phyloP scores from a whole-genome alignment of 2,113 vertebrate species.

The Lucifuga dentata region DNA sequence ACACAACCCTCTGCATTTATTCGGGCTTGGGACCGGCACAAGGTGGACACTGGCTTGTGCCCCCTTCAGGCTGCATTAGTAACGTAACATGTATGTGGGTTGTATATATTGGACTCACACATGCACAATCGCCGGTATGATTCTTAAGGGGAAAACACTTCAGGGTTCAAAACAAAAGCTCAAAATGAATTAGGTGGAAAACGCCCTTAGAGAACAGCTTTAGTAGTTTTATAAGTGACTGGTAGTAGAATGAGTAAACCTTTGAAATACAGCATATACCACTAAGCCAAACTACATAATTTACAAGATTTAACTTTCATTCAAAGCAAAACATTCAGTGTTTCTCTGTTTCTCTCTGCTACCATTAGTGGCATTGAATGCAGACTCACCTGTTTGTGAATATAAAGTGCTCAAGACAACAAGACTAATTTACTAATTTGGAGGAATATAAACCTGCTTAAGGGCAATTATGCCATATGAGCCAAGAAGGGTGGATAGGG shows the following conservation, averaged over 20 bases:
- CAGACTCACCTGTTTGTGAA: conserved; percentile 10
- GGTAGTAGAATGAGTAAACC: conserved; percentile 18
- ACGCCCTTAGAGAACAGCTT: too few relatives aligned
- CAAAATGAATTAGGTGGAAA: too few relatives aligned
- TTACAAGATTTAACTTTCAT: conserved; percentile 28
- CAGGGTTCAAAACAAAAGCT: too few relatives aligned
- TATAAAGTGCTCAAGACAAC: conserved; percentile 4
- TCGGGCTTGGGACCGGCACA: too few relatives aligned
- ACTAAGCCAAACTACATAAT: conserved; percentile 16
- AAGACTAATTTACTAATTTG: not conserved
- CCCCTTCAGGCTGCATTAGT: too few relatives aligned
- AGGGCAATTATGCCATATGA: not conserved
- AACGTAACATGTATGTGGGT: too few relatives aligned
- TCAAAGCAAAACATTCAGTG: conserved; percentile 10
- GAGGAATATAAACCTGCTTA: not conserved
- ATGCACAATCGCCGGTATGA: too few relatives aligned
- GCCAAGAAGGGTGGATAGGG: not conserved
- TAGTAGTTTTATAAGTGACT: conserved; percentile 3
- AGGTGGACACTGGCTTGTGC: too few relatives aligned
- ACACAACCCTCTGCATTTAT: too few relatives aligned
- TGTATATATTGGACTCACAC: too few relatives aligned
- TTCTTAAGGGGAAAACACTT: too few relatives aligned
- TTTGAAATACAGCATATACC: conserved; percentile 2
- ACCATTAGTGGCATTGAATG: conserved; percentile 10
- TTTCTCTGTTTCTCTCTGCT: not conserved